Conservation (phyloP, 2,888 invertebrate species). For the Tridacna gigas region DNA sequence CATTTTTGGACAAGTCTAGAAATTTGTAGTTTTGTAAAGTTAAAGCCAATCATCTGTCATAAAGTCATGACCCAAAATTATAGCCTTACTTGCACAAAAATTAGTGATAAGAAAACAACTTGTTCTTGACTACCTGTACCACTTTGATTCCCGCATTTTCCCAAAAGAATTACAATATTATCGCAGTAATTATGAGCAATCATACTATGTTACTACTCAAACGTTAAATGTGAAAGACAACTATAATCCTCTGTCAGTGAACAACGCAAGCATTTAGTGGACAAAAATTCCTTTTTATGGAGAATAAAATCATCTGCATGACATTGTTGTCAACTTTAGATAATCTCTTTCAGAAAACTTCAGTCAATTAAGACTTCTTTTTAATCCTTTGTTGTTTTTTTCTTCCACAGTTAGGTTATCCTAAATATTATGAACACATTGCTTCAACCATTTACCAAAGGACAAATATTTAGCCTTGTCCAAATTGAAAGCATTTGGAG, state of each 20-base stretch:
- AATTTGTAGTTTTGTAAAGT: no score
- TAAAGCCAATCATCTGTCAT: no score
- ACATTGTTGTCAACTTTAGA: conserved; percentile 17
- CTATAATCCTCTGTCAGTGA: background rate
- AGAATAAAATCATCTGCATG: background rate
- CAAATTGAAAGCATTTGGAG: no score
- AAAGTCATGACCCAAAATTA: no score
- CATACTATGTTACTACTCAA: background rate
- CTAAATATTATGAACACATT: conserved; percentile 2
- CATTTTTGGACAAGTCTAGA: no score
- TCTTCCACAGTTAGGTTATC: background rate
- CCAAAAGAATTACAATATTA: background rate
- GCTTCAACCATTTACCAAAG: background rate
- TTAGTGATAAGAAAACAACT: background rate
- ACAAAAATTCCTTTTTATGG: background rate
- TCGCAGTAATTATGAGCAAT: background rate
- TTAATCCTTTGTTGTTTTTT: conserved; percentile 7
- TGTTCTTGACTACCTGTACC: background rate
- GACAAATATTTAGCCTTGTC: no score
- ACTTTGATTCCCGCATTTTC: background rate
- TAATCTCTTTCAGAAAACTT: background rate
- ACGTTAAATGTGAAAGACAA: background rate
- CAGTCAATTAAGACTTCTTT: conserved; percentile 8
- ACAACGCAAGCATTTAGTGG: conserved; percentile 1
- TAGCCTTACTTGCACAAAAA: no score